Percentiles rank a stretch among this genome's conserved stretches.
Evolutionary conservation across 2,797 vertebrate species (phyloP).

Genomic region (Natrix natrix): DNA sequence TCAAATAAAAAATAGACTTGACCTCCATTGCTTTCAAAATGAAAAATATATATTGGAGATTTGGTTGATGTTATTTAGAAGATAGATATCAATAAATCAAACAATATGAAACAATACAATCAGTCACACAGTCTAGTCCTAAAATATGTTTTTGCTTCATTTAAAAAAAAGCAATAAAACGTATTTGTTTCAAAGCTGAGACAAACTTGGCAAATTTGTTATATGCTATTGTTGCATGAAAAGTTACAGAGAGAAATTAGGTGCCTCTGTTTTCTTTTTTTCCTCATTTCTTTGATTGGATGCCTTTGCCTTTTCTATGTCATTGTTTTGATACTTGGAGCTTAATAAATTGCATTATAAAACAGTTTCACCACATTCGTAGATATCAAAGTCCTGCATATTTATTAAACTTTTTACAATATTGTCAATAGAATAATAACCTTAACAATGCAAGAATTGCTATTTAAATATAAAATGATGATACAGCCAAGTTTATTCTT

Average conservation of each 20-base stretch:
- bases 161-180: background rate
- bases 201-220: background rate
- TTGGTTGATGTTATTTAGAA: background rate
- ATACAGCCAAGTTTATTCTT: background rate
- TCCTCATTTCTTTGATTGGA: background rate
- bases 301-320: background rate
- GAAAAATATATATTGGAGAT: background rate
- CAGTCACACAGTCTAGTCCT: background rate
- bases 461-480: slow-evolving; percentile 1
- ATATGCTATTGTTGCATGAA: background rate
- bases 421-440: slow-evolving; percentile 6
- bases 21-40: background rate
- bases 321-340: slow-evolving; percentile 19
- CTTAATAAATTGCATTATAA: slow-evolving; percentile 20
- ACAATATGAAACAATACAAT: background rate
- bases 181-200: background rate
- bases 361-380: background rate
- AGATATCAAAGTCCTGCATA: slow-evolving; percentile 14
- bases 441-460: background rate
- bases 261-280: background rate
- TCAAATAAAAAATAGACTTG: background rate
- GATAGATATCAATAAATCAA: background rate
- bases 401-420: background rate
- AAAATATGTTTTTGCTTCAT: background rate
- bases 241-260: background rate